Percentiles rank a stretch among this genome's conserved stretches.
These are phyloP conservation scores for Brachionus rotundiformis DNA, from an alignment of 1,140 invertebrate species.

Conservation along the genomic window DNA sequence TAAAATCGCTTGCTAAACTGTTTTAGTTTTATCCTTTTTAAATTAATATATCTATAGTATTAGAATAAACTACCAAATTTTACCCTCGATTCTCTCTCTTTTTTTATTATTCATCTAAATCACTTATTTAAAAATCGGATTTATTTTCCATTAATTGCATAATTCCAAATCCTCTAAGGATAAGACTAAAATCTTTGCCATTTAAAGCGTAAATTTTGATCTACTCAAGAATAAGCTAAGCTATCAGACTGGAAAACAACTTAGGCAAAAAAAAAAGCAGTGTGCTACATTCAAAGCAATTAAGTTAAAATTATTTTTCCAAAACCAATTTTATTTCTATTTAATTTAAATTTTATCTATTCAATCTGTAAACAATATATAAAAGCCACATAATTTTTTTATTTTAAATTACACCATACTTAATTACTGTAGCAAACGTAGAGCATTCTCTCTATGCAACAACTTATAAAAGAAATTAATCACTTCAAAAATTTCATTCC, in stretches of 20 bases:
- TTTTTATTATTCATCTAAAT: not conserved
- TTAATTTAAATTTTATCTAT: not conserved
- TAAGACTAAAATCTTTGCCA: not conserved
- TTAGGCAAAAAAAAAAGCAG: not conserved
- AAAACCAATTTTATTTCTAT: not conserved
- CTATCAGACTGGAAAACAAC: not conserved
- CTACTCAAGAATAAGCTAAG: not conserved
- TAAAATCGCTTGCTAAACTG: not conserved
- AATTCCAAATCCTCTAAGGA: not conserved
- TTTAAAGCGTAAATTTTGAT: not conserved
- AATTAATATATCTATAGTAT: not conserved
- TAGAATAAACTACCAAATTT: not conserved
- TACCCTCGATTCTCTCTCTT: not conserved
- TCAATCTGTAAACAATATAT: not conserved
- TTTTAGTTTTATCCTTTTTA: not conserved
- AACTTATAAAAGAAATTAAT: not conserved
- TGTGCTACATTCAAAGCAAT: not conserved
- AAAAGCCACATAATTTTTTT: not conserved
- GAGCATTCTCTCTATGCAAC: no score
- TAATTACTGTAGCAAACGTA: not conserved
- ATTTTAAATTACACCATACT: not conserved
- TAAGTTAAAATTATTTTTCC: slow-evolving; percentile 1
- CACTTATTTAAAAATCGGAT: not conserved
- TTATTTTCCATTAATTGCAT: slow-evolving; percentile 15
- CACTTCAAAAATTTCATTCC: not conserved